A percentile compares a stretch with the other conserved stretches of the same genome.
Evolutionary conservation across 2,797 vertebrate species (phyloP).

Genomic region (Emydoidea blandingii): DNA sequence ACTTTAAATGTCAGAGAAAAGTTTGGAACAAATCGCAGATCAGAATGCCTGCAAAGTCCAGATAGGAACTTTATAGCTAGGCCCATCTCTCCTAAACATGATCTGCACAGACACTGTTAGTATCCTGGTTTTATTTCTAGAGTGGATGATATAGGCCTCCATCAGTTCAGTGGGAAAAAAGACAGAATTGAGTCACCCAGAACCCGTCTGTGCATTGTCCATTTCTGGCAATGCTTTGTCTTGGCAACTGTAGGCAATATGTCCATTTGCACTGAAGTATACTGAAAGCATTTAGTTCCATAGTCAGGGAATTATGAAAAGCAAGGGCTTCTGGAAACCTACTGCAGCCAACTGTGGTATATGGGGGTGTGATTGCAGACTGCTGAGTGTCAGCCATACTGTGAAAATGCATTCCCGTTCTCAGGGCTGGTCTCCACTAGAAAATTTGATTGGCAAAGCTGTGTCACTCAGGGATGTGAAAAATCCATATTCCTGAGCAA

Average conservation of each 20-base stretch:
- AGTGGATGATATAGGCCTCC: neutral
- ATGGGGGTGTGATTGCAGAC: neutral
- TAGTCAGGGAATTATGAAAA: neutral
- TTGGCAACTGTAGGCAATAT: rapidly evolving
- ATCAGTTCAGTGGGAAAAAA: rapidly evolving
- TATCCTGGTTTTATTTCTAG: neutral
- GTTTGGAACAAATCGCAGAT: neutral
- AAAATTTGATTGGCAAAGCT: neutral
- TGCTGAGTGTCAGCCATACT: neutral
- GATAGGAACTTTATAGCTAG: rapidly evolving
- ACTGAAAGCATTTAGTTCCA: neutral
- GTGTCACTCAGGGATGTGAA: neutral
- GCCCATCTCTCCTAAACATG: rapidly evolving
- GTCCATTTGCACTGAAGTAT: neutral
- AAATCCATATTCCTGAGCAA: neutral
- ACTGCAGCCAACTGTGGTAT: rapidly evolving
- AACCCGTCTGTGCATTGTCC: rapidly evolving
- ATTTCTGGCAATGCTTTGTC: neutral
- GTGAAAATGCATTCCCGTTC: neutral
- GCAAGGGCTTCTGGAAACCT: neutral
- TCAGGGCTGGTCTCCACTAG: neutral
- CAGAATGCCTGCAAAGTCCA: neutral
- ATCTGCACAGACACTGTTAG: rapidly evolving
- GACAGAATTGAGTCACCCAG: rapidly evolving
- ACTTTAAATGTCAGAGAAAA: neutral